Evolutionary conservation across 2,113 vertebrate species (phyloP), one percentile per base, ranked within the genome.

Genomic region (Phycodurus eques): DNA sequence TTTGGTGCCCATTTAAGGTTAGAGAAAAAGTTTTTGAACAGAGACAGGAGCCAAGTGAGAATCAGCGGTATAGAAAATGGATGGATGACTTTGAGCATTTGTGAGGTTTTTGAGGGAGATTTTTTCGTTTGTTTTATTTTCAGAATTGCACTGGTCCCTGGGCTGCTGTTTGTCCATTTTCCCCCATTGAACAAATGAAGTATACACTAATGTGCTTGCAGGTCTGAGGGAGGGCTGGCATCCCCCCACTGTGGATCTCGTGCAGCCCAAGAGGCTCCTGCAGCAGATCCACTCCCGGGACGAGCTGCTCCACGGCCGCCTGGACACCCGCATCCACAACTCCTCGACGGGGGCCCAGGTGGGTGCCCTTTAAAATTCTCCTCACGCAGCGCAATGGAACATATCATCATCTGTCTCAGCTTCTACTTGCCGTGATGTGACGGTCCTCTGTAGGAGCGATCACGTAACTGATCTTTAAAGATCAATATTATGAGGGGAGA

Each of bases 261-360:
- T 93, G n/a, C 90, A 94, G 84, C 97, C 97, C 83, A 94, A 93
- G 84, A 88, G 95, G 49, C 89, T 99, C 81, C 88, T 98, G 76
- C 92, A 93, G 10, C 92, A 92, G 75, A 94, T 92, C 82, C 76
- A 92, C 74, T 90, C 94, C 0, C 93, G 92, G 17, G 92, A 92
- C 59, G 96, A 98, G 81, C 87, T 96, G 62, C 88, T 86, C 57
- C 95, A 92, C 89, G 89, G 89, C 68, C 92, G 80, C 56, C 76
- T 96, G 89, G 92, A 93, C 90, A 95, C 95, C 78, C 89, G 93
- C 80, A 92, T 93, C 69, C 54, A 61, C 20, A 71, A 61, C 56
- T 46, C 15, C 68, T 44, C 68, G 8, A 4, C 8, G n/a, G 44
- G 7, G 43, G 64, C 64, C 8, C 43, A 47, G 64, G 64, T 64